Evolutionary conservation across 2,888 invertebrate genomes (phyloP).

Genomic region (Chrysina gloriosa): DNA sequence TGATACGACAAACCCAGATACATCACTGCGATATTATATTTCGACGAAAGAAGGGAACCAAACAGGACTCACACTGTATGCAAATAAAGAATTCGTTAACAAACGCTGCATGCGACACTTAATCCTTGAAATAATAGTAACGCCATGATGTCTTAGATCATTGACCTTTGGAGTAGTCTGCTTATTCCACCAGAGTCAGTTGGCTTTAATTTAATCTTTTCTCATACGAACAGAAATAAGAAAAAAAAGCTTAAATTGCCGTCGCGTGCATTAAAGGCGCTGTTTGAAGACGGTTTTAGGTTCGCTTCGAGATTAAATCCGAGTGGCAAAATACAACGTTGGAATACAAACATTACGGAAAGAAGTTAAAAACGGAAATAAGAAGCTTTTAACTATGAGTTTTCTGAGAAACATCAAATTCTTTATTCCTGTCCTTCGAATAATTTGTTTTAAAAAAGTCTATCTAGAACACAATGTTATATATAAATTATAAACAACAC

Average conservation of each 20-base stretch:
- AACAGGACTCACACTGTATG: background rate
- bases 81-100: background rate
- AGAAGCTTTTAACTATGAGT: background rate
- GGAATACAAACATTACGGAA: slow-evolving; percentile 2
- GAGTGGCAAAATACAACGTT: slow-evolving; percentile 15
- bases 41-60: background rate
- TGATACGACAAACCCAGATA: slow-evolving; percentile 29
- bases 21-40: slow-evolving; percentile 34
- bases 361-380: background rate
- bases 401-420: background rate
- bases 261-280: slow-evolving; percentile 7
- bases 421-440: too few relatives aligned
- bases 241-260: slow-evolving; percentile 4
- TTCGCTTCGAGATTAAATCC: slow-evolving; percentile 26
- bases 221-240: background rate
- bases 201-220: slow-evolving; percentile 30
- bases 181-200: slow-evolving; percentile 3
- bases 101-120: slow-evolving; percentile 6
- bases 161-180: slow-evolving; percentile 6
- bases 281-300: slow-evolving; percentile 19
- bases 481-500: too few relatives aligned
- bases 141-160: slow-evolving; percentile 10
- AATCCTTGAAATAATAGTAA: slow-evolving; percentile 31
- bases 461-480: too few relatives aligned
- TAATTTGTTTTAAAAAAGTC: too few relatives aligned